Base-by-base conservation (phyloP, 2,888 invertebrate species). In the Eulithis prunata region DNA sequence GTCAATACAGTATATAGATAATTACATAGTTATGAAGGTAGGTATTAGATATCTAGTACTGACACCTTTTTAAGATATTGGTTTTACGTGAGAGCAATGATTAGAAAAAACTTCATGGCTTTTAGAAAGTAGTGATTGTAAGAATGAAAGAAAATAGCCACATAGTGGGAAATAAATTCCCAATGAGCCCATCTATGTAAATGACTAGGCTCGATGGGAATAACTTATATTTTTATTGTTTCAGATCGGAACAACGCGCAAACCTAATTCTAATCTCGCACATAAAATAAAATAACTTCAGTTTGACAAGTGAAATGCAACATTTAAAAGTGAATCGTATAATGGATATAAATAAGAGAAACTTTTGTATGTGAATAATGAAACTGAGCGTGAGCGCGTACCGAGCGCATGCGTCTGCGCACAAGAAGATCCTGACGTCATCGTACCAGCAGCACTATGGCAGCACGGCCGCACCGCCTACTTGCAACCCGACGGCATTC, bases 301-400 rank as follows among this genome's bases (percentile, higher is more conserved):
- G 21, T 49, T 11, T 7, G 6, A 49, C 14, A 47, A 47, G 14
- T 47, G 47, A 45, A 45, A 47, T 47, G 47, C 47, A 13, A 47
- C 11, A 49, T 21, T 14, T 6, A 21, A 49, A 41, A 41, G 41
- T 41, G 41, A 11, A 41, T 8, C 8, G 41, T 41, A 10, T 0
- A 10, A 11, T 3, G 8, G 41, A 41, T 11, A 8, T 41, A 11
- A 38, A 41, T 28, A 71, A 66, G 63, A 66, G 57, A 53, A 57
- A 67, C 13, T 65, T 65, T 57, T 52, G 54, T 56, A 21, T 11
- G 21, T 71, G 57, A 75, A 78, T 67, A 68, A 97, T 97, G 97
- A 97, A 97, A 95, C 94, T 97, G 85, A 97, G 97, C 89, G 97
- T 97, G 82, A 97, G 97, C 82, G 97, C 97, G 82, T 97, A 97